Evolutionary conservation across 1,140 invertebrate genomes (phyloP).

Genomic region (Eurytemora carolleeae): DNA sequence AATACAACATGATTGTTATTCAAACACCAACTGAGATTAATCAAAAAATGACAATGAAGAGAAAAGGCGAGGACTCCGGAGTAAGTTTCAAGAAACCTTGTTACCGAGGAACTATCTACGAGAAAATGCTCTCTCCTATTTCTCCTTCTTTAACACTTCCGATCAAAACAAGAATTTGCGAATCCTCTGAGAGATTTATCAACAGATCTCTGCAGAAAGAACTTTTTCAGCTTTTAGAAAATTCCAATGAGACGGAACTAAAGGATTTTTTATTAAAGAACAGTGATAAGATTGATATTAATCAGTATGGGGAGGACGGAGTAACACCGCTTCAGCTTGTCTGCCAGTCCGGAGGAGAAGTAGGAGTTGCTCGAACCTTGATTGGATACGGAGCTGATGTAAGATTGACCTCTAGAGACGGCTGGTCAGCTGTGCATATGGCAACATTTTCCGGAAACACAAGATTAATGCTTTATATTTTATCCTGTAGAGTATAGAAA

Average conservation of each 20-base stretch:
- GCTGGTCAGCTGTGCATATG: conserved; percentile 32
- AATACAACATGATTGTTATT: no score
- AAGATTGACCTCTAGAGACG: conserved; percentile 29
- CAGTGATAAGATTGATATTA: conserved; percentile 17
- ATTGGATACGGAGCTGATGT: conserved; percentile 31
- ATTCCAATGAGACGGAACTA: neutral
- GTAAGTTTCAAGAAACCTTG: neutral
- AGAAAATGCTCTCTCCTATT: neutral
- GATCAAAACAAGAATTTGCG: neutral
- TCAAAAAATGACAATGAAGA: neutral
- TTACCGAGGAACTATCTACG: neutral
- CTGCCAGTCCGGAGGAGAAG: conserved; percentile 23
- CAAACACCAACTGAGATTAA: neutral
- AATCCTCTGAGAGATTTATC: no score
- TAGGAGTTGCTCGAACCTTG: conserved; percentile 24
- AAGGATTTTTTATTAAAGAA: conserved; percentile 2
- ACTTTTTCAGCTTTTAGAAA: neutral
- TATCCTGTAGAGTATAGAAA: no score
- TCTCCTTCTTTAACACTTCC: neutral
- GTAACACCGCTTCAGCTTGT: conserved; percentile 30
- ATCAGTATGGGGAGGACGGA: conserved; percentile 29
- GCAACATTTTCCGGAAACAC: conserved; percentile 25
- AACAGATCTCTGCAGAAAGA: neutral
- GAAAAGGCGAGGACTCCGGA: neutral
- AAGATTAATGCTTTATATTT: neutral